Base-by-base conservation (phyloP, 2,888 invertebrate genomes). In the Zhengitettix transpicula region DNA sequence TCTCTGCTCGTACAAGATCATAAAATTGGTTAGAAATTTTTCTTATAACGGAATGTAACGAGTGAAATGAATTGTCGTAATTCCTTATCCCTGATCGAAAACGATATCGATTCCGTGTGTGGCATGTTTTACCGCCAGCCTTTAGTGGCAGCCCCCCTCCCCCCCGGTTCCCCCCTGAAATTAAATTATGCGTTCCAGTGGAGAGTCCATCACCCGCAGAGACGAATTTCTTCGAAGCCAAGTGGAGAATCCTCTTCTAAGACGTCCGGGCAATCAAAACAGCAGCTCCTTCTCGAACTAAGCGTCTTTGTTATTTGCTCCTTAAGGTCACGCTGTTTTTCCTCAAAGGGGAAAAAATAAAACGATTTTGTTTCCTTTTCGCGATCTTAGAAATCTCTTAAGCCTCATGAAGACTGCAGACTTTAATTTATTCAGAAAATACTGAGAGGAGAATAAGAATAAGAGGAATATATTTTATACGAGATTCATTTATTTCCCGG, bases 401-500 rank as follows among this genome's bases (percentile, higher is more conserved):
- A 60, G 60, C 53, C 60, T 44, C n/a, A 53, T 54, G 60, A 60
- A 52, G 56, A 55, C 53, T 17, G 41, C 44, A n/a, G 57, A 54
- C 54, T 60, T 60, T 60, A 60, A 60, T 60, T 60, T 60, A 60
- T 60, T 60, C 60, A 53, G 57, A 57, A 57, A 60, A 53, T 51
- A 47, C 59, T 59, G 55, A 28, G 42, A 56, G 52, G 52, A 60
- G 52, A 51, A 55, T 44, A 67, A 69, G 67, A 67, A 67, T 65
- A 68, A 68, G 68, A 69, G 68, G 68, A 68, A 68, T 67, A 68
- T 60, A 62, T 61, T 69, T 69, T 70, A 69, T 71, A 60, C 69
- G 70, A 72, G 72, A 72, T 72, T 72, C 72, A 73, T 73, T 73
- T 71, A 73, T 73, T 73, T 72, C 70, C 69, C 68, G 68, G 68